phyloP scores from a whole-genome alignment of 1,140 invertebrate genomes.

The Aphis craccivora region DNA sequence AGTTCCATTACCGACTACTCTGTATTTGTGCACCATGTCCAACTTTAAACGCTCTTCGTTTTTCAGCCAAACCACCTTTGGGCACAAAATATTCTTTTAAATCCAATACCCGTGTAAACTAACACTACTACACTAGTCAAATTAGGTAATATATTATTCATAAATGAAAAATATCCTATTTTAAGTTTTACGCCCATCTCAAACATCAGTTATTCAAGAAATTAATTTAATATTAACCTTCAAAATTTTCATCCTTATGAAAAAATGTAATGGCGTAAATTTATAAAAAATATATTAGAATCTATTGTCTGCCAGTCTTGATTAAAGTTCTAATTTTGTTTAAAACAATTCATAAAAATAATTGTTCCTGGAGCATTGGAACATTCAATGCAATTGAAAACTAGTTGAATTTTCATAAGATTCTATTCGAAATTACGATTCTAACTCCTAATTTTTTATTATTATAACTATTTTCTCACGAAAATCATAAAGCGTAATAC shows the following conservation, averaged over 20 bases:
- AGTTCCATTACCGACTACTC: constrained; percentile 76
- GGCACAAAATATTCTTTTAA: background rate
- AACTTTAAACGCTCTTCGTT: constrained; percentile 74
- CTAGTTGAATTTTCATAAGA: background rate
- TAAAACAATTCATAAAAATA: too few species aligned
- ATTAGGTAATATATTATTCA: background rate
- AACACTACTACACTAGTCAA: background rate
- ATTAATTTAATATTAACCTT: background rate
- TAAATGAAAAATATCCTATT: background rate
- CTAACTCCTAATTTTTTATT: background rate
- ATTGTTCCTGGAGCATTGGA: too few species aligned
- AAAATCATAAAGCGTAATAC: background rate
- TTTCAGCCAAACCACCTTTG: constrained; percentile 77
- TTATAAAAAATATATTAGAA: too few species aligned
- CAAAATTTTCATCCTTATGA: background rate
- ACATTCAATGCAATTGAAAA: too few species aligned
- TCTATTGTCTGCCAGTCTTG: too few species aligned
- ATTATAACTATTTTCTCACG: background rate
- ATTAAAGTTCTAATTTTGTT: too few species aligned
- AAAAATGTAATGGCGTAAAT: too few species aligned
- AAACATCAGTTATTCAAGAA: background rate
- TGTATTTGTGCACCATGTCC: constrained; percentile 69
- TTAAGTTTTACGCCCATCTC: background rate
- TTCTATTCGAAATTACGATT: background rate
- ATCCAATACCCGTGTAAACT: background rate